Evolutionary conservation across 2,113 vertebrate genomes (phyloP).

Genomic region (Parotia lawesii): DNA sequence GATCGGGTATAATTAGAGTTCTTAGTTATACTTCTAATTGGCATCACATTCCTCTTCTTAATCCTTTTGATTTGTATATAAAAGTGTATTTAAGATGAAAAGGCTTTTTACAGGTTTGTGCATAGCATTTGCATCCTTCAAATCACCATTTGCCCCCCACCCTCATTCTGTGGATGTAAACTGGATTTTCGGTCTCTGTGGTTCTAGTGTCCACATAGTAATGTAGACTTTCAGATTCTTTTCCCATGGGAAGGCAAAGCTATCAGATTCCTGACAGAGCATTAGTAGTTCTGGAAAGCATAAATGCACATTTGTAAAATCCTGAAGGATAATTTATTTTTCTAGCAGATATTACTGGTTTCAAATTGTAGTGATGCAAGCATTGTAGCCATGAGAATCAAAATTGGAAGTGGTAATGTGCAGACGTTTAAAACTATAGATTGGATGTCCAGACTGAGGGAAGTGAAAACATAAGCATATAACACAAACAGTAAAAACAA

Average conservation of each 20-base stretch:
- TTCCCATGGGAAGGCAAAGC: not conserved
- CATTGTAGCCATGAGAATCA: not conserved
- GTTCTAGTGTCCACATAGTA: not conserved
- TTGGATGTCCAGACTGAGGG: not conserved
- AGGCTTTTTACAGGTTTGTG: not conserved
- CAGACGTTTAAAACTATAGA: not conserved
- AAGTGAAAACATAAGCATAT: not conserved
- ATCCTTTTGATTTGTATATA: not conserved
- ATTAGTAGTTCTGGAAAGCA: not conserved
- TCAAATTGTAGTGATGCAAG: not conserved
- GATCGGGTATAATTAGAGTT: not conserved
- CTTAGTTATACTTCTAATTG: not conserved
- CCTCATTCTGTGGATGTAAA: not conserved
- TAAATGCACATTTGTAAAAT: slow-evolving; percentile 4
- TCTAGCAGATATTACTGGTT: not conserved
- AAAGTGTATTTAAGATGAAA: not conserved
- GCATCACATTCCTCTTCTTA: not conserved
- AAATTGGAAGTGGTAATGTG: not conserved
- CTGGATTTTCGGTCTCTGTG: not conserved
- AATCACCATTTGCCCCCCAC: not conserved
- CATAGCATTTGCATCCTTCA: not conserved
- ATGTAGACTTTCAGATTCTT: not conserved
- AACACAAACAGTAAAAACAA: not conserved
- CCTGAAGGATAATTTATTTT: slow-evolving; percentile 20
- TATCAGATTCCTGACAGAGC: not conserved